phyloP scores from a whole-genome alignment of 2,888 invertebrate genomes.

The Cheiracanthium punctorium region DNA sequence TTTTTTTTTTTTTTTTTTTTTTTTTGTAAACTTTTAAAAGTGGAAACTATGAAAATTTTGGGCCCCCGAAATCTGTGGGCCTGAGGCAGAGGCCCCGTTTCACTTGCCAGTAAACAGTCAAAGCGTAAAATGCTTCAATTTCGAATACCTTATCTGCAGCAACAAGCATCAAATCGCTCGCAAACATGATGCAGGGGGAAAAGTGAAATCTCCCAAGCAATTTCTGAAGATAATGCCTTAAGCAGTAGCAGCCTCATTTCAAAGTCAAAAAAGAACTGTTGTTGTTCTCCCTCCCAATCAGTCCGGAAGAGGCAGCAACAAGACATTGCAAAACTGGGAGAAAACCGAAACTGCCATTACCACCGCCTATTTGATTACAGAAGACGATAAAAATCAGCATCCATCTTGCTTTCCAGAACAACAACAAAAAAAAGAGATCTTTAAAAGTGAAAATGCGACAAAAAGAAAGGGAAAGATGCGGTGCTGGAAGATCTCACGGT shows the following conservation, averaged over 20 bases:
- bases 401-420: neutral
- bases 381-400: neutral
- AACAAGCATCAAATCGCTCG: neutral
- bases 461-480: too few relatives aligned
- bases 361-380: neutral
- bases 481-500: too few relatives aligned
- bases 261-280: neutral
- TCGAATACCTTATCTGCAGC: neutral
- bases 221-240: neutral
- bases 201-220: neutral
- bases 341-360: neutral
- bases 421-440: neutral
- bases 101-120: too few relatives aligned
- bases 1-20: too few relatives aligned
- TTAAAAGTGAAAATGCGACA: neutral
- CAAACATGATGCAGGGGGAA: neutral
- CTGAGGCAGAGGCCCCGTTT: too few relatives aligned
- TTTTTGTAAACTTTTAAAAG: too few relatives aligned
- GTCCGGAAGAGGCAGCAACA: too few relatives aligned
- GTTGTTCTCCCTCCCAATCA: too few relatives aligned
- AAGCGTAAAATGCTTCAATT: too few relatives aligned
- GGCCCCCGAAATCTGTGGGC: too few relatives aligned
- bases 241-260: neutral
- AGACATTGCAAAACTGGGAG: neutral
- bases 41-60: too few relatives aligned